phyloP scores from a whole-genome alignment of 2,113 vertebrate species.

The Entosphenus tridentatus region DNA sequence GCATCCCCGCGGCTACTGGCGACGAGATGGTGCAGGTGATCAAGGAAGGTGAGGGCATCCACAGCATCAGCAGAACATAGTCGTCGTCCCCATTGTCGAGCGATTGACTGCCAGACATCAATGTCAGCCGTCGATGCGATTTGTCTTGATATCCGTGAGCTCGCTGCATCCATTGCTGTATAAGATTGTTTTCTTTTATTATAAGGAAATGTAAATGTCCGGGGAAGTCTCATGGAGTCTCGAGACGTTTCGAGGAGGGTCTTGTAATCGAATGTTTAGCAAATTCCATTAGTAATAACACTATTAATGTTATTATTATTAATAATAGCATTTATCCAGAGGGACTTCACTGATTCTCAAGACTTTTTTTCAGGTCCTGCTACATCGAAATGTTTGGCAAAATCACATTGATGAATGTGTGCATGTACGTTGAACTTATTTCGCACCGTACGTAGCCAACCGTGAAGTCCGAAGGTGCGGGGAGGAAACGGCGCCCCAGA shows the following conservation, averaged over 20 bases:
- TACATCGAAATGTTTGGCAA: neutral
- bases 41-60: constrained; percentile 36
- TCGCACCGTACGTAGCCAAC: too few relatives aligned
- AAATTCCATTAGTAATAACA: too few relatives aligned
- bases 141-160: neutral
- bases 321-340: too few relatives aligned
- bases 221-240: neutral
- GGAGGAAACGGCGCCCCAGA: too few relatives aligned
- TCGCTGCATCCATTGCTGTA: neutral
- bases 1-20: constrained; percentile 55
- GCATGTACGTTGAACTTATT: neutral
- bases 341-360: too few relatives aligned
- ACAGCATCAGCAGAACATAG: neutral
- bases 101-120: neutral
- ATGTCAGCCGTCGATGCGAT: neutral
- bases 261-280: too few relatives aligned
- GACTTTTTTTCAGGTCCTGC: neutral
- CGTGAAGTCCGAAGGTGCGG: too few relatives aligned
- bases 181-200: neutral
- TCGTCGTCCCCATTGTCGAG: neutral
- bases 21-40: constrained; percentile 44
- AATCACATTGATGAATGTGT: neutral
- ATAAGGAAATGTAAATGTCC: neutral
- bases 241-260: neutral
- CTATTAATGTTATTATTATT: too few relatives aligned